Conservation (phyloP, 2,888 invertebrate genomes). For the Subacronicta megacephala region DNA sequence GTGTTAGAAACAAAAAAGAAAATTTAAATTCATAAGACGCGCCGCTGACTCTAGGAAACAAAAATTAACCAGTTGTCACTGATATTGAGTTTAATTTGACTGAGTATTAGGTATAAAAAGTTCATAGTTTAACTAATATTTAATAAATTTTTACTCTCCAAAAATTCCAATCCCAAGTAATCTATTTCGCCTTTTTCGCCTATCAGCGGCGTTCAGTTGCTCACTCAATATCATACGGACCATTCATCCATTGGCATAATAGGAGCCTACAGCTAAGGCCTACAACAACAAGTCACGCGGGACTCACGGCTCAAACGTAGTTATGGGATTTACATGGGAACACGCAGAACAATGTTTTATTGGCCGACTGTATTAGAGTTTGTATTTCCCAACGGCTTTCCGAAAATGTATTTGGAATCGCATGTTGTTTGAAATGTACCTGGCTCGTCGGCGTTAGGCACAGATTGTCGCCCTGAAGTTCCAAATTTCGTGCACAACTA, state of each 20-base stretch:
- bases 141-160: too few species aligned
- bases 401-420: conserved; percentile 75
- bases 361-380: conserved; percentile 75
- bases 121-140: too few species aligned
- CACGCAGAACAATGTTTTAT: conserved; percentile 83
- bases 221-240: conserved; percentile 36
- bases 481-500: conserved; percentile 19
- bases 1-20: too few species aligned
- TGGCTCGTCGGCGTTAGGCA: conserved; percentile 11
- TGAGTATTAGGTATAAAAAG: too few species aligned
- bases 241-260: conserved; percentile 37
- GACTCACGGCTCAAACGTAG: conserved; percentile 72
- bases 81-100: too few species aligned
- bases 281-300: conserved; percentile 72
- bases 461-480: conserved; percentile 25
- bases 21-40: too few species aligned
- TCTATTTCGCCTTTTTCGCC: conserved; percentile 24
- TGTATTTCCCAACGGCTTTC: conserved; percentile 80
- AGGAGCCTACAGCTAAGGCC: conserved; percentile 46
- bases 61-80: too few species aligned
- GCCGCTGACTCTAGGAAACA: too few species aligned
- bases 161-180: conserved; percentile 22
- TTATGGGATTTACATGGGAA: conserved; percentile 82
- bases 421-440: conserved; percentile 65
- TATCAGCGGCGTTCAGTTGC: conserved; percentile 10